phyloP scores from a whole-genome alignment of 1,140 invertebrate genomes.

The Drosophila ficusphila region DNA sequence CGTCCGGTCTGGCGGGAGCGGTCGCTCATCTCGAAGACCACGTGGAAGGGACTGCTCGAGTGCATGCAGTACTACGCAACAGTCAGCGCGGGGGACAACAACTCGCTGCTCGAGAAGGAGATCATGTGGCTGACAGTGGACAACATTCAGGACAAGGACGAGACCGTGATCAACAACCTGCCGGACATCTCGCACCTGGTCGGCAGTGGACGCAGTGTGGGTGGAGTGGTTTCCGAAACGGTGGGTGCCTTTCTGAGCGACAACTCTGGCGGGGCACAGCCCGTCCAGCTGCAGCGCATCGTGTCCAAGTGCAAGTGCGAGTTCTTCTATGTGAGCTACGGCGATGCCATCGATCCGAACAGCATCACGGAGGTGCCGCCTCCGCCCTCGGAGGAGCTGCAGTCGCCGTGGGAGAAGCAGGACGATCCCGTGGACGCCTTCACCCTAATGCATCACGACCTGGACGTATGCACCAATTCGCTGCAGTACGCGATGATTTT shows the following conservation, averaged over 20 bases:
- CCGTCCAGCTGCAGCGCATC: slow-evolving; percentile 94
- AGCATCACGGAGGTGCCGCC: slow-evolving; percentile 88
- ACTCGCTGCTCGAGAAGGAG: slow-evolving; percentile 90
- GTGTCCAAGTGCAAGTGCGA: slow-evolving; percentile 98
- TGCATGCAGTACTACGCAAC: slow-evolving; percentile 99
- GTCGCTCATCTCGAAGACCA: slow-evolving; percentile 95
- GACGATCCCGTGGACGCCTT: slow-evolving; percentile 97
- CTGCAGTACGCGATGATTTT: slow-evolving; percentile 97
- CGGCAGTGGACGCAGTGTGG: slow-evolving; percentile 97
- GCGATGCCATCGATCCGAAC: slow-evolving; percentile 91
- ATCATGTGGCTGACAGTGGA: slow-evolving; percentile 98
- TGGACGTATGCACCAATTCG: slow-evolving; percentile 98
- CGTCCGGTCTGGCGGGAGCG: slow-evolving; percentile 95
- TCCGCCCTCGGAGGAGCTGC: slow-evolving; percentile 88
- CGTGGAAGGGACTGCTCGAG: slow-evolving; percentile 97
- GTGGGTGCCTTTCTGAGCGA: slow-evolving; percentile 91
- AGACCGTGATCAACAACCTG: slow-evolving; percentile 90
- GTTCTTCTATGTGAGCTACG: slow-evolving; percentile 98
- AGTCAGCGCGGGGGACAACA: slow-evolving; percentile 93
- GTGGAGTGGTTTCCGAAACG: slow-evolving; percentile 96
- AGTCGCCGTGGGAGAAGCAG: slow-evolving; percentile 89
- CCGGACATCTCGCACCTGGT: slow-evolving; percentile 95
- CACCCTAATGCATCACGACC: slow-evolving; percentile 98
- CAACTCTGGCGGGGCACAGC: slow-evolving; percentile 80
- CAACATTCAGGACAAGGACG: slow-evolving; percentile 95